Evolutionary conservation across 2,113 vertebrate genomes (phyloP).

Genomic region (Chaetura pelagica): DNA sequence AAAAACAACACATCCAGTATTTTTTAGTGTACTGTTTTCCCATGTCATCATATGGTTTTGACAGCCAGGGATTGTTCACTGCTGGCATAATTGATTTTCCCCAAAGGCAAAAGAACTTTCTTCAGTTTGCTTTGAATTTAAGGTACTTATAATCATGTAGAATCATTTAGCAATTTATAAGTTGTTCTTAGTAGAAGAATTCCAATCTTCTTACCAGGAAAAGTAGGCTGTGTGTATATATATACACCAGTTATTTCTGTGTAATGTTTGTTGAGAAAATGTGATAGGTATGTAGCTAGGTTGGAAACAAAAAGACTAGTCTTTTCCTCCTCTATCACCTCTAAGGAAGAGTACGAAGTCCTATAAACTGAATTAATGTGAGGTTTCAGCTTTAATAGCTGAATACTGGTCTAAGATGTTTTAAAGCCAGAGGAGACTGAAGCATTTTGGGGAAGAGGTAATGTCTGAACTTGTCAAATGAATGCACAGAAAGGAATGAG

Average conservation of each 20-base stretch:
- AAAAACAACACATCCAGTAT: not conserved
- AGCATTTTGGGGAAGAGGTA: not conserved
- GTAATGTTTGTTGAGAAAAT: not conserved
- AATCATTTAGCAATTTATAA: not conserved
- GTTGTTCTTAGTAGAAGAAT: not conserved
- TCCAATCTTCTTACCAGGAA: not conserved
- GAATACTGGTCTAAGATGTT: not conserved
- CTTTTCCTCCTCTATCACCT: not conserved
- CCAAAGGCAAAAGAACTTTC: not conserved
- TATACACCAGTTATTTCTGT: not conserved
- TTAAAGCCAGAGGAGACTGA: not conserved
- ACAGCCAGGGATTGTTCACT: not conserved
- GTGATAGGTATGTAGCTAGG: not conserved
- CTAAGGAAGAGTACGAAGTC: not conserved
- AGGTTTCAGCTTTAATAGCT: not conserved
- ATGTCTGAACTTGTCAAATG: constrained; percentile 12
- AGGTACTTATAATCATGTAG: not conserved
- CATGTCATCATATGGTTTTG: not conserved
- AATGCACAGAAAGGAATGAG: not conserved
- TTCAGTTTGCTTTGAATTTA: not conserved
- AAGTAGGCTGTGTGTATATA: not conserved
- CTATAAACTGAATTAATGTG: not conserved
- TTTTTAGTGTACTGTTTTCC: not conserved
- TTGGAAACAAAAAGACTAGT: not conserved
- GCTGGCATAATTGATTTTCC: not conserved